These are phyloP conservation scores for Astropecten irregularis DNA, from an alignment of 53 echinoderm and acorn worm species.

Conservation along the genomic window DNA sequence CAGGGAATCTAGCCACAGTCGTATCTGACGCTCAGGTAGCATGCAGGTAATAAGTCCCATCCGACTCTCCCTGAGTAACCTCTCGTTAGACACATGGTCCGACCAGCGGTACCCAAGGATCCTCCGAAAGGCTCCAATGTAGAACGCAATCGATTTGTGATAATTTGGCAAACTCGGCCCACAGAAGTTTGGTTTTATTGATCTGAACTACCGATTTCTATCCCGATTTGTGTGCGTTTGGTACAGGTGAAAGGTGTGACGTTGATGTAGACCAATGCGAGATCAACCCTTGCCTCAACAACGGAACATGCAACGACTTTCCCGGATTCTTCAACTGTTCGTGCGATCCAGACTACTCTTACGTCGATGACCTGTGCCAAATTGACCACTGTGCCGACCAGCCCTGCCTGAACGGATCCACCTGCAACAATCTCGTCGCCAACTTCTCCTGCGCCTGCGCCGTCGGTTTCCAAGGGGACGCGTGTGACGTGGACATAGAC, in stretches of 20 bases:
- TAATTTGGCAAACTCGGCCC: no score
- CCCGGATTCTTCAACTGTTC: conserved; percentile 21
- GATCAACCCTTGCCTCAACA: conserved; percentile 44
- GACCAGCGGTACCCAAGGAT: no score
- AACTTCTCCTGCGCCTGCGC: conserved; percentile 54
- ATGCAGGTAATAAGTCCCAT: no score
- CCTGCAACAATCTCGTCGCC: conserved; percentile 25
- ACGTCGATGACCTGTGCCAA: conserved; percentile 38
- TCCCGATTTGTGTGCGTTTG: no score
- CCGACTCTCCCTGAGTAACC: no score
- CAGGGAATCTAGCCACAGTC: no score
- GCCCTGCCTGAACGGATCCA: conserved; percentile 50
- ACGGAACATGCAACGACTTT: conserved; percentile 46
- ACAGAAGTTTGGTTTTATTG: no score
- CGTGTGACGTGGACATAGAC: conserved; percentile 32
- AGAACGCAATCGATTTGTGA: no score
- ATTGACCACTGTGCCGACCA: conserved; percentile 40
- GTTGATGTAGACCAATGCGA: conserved; percentile 36
- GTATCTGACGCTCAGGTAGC: no score
- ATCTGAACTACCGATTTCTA: no score
- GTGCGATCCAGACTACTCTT: conserved; percentile 35
- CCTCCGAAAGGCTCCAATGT: no score
- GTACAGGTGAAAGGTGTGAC: conserved; percentile 78
- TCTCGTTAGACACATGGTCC: no score
- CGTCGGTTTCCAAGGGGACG: background rate